Percentiles rank a stretch among this genome's conserved stretches.
Conservation (phyloP, 2,888 invertebrate species). For the Julus scandinavius region DNA sequence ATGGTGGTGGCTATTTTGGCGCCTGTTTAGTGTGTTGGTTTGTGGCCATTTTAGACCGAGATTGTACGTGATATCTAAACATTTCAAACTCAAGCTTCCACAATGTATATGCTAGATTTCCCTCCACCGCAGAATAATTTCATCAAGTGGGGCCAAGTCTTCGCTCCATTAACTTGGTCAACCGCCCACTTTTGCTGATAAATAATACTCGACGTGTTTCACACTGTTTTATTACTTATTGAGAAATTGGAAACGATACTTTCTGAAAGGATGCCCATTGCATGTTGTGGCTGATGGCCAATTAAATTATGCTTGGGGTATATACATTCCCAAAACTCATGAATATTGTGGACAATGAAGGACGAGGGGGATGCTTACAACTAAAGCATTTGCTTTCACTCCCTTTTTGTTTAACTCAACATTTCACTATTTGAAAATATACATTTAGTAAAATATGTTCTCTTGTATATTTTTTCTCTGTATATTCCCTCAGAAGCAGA, state of each 20-base stretch:
- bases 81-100: not conserved
- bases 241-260: constrained; percentile 5
- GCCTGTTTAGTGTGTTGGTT: not conserved
- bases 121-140: constrained; percentile 3
- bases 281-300: not conserved
- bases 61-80: not conserved
- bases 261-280: constrained; percentile 1
- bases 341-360: not conserved
- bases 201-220: not conserved
- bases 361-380: not conserved
- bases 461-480: too few relatives aligned
- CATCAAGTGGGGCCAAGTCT: not conserved
- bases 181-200: not conserved
- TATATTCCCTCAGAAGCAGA: too few relatives aligned
- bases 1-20: not conserved
- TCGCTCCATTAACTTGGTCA: not conserved
- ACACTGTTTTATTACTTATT: constrained; percentile 5
- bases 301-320: not conserved
- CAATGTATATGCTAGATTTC: not conserved
- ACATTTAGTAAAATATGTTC: too few relatives aligned
- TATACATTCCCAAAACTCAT: not conserved
- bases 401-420: too few relatives aligned
- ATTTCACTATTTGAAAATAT: too few relatives aligned
- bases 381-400: not conserved
- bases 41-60: not conserved